Conservation (phyloP, 1,140 invertebrate species). For the Achroia grisella region DNA sequence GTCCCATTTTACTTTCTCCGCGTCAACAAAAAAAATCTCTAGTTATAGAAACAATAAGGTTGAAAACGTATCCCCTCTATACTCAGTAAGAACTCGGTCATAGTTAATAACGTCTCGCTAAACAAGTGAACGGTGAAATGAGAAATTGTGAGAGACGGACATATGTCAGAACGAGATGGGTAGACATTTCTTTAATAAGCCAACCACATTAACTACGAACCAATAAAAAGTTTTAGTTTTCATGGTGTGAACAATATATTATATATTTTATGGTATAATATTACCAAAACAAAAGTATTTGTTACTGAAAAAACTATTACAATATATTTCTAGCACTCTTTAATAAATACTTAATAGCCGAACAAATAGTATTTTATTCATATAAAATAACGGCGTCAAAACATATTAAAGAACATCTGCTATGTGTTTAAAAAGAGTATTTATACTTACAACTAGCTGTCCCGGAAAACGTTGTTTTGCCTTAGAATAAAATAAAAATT, state of each 20-base stretch:
- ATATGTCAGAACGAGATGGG: conserved; percentile 39
- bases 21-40: conserved; percentile 12
- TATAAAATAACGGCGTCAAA: no score
- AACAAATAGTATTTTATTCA: no score
- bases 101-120: conserved; percentile 42
- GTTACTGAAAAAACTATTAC: no score
- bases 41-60: conserved; percentile 8
- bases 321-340: no score
- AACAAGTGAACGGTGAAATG: conserved; percentile 72
- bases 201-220: conserved; percentile 20
- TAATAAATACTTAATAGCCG: no score
- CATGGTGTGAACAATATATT: no score
- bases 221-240: background rate
- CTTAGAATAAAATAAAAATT: no score
- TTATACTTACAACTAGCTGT: no score
- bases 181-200: conserved; percentile 53
- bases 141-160: conserved; percentile 61
- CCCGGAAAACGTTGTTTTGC: no score
- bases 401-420: no score
- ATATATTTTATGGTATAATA: background rate
- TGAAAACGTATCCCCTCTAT: conserved; percentile 1
- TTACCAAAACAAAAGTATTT: conserved; percentile 1
- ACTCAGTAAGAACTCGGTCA: conserved; percentile 30
- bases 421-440: no score
- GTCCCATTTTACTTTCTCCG: conserved; percentile 28